Conservation (phyloP, 1,140 invertebrate species). For the Aphelenchoides avenae region DNA sequence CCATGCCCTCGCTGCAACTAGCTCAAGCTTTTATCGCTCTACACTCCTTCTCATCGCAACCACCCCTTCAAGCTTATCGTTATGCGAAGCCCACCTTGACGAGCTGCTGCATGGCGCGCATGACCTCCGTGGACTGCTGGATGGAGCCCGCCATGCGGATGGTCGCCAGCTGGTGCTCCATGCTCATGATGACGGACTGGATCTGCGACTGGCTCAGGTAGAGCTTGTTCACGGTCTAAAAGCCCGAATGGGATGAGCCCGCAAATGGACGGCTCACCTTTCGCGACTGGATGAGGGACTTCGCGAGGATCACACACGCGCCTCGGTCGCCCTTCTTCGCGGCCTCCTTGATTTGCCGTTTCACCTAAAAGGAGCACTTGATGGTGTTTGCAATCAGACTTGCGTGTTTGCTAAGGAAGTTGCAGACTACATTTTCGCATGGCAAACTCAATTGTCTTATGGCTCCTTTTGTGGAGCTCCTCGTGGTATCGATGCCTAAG, state of each 20-base stretch:
- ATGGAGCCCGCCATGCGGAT: slow-evolving; percentile 82
- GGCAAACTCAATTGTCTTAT: too few species aligned
- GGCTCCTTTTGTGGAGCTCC: too few species aligned
- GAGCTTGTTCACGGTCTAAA: slow-evolving; percentile 71
- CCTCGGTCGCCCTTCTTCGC: slow-evolving; percentile 92
- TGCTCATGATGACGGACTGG: slow-evolving; percentile 90
- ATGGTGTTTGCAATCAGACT: too few species aligned
- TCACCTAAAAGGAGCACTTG: slow-evolving; percentile 67
- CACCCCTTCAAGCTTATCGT: too few species aligned
- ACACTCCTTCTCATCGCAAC: too few species aligned
- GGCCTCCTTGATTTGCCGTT: slow-evolving; percentile 84
- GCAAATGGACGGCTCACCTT: slow-evolving; percentile 67
- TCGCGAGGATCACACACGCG: slow-evolving; percentile 87
- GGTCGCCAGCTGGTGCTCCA: slow-evolving; percentile 93
- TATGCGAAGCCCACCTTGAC: slow-evolving; percentile 54
- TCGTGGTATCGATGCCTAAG: too few species aligned
- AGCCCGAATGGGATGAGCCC: too few species aligned
- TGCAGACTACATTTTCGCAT: too few species aligned
- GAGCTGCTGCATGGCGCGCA: slow-evolving; percentile 86
- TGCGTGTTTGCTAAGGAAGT: too few species aligned
- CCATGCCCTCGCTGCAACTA: too few species aligned
- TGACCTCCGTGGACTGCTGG: slow-evolving; percentile 87
- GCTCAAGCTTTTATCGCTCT: too few species aligned
- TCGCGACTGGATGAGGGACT: slow-evolving; percentile 83
- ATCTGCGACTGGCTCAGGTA: slow-evolving; percentile 94